phyloP scores from a whole-genome alignment of 35 echinoderm and acorn worm species.

The Patiria miniata region DNA sequence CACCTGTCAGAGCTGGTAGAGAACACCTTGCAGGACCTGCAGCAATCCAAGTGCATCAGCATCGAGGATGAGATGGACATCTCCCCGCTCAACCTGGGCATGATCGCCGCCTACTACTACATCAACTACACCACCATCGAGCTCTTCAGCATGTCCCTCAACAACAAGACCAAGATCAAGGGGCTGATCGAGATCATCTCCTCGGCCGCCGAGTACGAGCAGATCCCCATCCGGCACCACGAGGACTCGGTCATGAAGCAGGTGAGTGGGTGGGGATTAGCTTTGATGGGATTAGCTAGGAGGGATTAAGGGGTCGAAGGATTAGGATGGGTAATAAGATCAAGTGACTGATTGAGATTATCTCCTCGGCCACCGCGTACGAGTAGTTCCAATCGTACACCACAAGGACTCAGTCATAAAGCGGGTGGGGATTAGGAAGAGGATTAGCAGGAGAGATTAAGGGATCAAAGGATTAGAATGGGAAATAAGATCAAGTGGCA shows the following conservation, averaged over 20 bases:
- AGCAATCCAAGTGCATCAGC: slow-evolving; percentile 97
- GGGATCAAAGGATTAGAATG: no score
- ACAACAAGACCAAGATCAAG: slow-evolving; percentile 97
- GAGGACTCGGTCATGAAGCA: slow-evolving; percentile 95
- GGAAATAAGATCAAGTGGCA: no score
- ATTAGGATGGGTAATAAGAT: no score
- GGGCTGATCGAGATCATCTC: slow-evolving; percentile 98
- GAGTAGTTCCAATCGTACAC: slow-evolving; percentile 94
- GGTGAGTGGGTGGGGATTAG: slow-evolving; percentile 33
- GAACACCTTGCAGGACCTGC: slow-evolving; percentile 95
- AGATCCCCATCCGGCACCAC: slow-evolving; percentile 97
- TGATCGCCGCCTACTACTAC: slow-evolving; percentile 99
- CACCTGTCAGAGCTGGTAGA: slow-evolving; percentile 97
- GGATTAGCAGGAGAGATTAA: no score
- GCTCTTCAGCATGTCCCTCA: slow-evolving; percentile 98
- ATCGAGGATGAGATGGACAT: slow-evolving; percentile 99
- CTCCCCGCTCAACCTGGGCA: slow-evolving; percentile 91
- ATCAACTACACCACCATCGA: slow-evolving; percentile 99
- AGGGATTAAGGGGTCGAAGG: no score
- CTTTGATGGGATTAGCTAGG: no score
- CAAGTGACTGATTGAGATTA: slow-evolving; percentile 97
- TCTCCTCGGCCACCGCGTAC: slow-evolving; percentile 92
- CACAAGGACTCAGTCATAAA: slow-evolving; percentile 95
- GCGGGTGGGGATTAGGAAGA: no score
- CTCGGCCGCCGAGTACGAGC: slow-evolving; percentile 95